Base-by-base conservation (phyloP, 2,888 invertebrate species). In the Idaea straminata region DNA sequence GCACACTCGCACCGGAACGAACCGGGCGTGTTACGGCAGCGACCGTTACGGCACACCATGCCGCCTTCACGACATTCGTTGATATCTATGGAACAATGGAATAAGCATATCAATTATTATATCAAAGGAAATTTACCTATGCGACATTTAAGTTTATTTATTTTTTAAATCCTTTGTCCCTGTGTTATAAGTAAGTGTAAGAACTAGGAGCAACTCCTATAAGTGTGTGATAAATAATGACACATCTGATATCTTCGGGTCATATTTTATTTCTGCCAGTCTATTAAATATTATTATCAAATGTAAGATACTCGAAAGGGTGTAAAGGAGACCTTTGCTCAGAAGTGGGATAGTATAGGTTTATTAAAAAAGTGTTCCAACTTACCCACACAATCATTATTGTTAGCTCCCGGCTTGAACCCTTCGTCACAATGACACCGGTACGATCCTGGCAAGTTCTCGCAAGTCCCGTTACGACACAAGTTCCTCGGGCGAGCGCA, bases 31-130 rank as follows among this genome's bases (percentile, higher is more conserved):
- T 97, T 97, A 73, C 95, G 94, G 80, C 97, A 97, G 63, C 96
- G 93, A 0, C 97, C 97, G 81, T 98, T 97, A 74, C 97, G 95
- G 82, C 98, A 98, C 66, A 97, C 94, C 87, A 96, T 96, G 62
- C 96, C 96, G 93, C 96, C 96, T 81, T 96, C 95, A 74, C 96
- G 95, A 77, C 97, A 97, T 86, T 97, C 97, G 86, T 97, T 97
- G 67, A 97, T 94, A 83, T 96, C 96, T 95, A 70, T 4, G 5
- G 10, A 59, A 61, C 58, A 13, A 58, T 15, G 58, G 15, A 5
- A 58, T 25, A 58, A 58, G n/a, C n/a, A 58, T 58, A 4, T 57
- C 58, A 15, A 15, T 5, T 58, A 58, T 10, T 15, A 58, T 57
- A 4, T 57, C 5, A 5, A 15, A 15, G 58, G 15, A 58, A 25